Percentiles rank a stretch among this genome's conserved stretches.
Conservation (phyloP, 2,113 vertebrate genomes). For the Benitochromis conjunctus region DNA sequence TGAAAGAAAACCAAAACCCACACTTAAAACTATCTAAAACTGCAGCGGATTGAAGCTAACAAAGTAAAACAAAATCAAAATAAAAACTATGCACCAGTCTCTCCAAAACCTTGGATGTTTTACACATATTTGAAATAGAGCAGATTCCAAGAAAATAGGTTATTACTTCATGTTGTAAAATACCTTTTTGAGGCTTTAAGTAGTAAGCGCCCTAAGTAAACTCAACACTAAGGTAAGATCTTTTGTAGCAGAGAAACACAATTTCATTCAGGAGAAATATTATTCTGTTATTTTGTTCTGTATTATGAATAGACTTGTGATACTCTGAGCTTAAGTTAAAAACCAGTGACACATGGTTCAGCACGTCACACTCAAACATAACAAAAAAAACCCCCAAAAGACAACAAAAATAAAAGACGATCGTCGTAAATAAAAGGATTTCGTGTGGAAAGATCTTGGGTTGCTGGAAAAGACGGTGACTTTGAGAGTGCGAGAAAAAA, state of each 20-base stretch:
- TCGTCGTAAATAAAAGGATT: too few relatives aligned
- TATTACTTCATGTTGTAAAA: background rate
- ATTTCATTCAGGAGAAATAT: background rate
- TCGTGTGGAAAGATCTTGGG: background rate
- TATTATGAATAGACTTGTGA: background rate
- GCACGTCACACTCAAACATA: background rate
- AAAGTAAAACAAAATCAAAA: background rate
- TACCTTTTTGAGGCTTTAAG: background rate
- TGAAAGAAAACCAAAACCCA: background rate
- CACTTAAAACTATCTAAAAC: background rate
- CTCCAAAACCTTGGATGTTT: background rate
- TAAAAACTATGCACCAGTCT: background rate
- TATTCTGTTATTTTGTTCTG: background rate
- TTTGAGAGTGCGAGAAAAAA: background rate
- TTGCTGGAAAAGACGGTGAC: background rate
- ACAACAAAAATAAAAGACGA: background rate
- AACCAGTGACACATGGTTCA: background rate
- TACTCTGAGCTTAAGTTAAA: background rate
- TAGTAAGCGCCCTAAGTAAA: background rate
- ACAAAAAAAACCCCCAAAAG: rapidly evolving
- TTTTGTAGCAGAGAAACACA: background rate
- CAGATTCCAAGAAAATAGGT: background rate
- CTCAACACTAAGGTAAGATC: background rate
- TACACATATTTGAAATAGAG: background rate
- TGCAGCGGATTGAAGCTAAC: background rate